Evolutionary conservation across 2,113 vertebrate species (phyloP), one percentile per base, ranked within the genome.

Genomic region (Mastomys natalensis): DNA sequence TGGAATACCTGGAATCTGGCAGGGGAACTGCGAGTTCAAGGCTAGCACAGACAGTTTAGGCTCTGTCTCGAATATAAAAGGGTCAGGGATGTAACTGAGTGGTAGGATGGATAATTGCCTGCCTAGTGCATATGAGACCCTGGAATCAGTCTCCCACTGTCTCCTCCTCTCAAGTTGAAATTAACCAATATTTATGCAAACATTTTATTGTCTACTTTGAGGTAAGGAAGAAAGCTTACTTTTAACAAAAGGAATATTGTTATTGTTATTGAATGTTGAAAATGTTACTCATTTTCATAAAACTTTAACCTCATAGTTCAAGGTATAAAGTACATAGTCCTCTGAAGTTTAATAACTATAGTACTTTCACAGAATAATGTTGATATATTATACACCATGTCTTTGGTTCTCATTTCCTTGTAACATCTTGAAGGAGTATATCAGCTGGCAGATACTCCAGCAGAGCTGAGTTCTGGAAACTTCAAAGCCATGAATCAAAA

Each of bases 401-500:
- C 77, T 97, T 97, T 95, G 90, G 88, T 95, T 97, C 81, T 95
- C 73, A 87, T 95, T 89, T 93, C 76, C 90, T 95, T 93, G 86
- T 95, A 95, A 96, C 76, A 88, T 91, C 89, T 96, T 95, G 93
- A 97, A 95, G 86, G 60, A 58, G 26, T 89, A 37, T 92, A 60
- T 94, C 96, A 97, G 66, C 60, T 93, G 48, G 72, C 73, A 87
- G 85, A 90, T 95, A 96, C 40, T 93, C 55, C 40, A 93, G 24
- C 76, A 89, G 92, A 94, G 87, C 81, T 91, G 93, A 97, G 92
- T 90, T 70, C 92, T 97, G 85, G 93, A 96, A 95, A 97, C 95
- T 95, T 94, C 94, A 96, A 95, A 97, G 94, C 90, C 92, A 90
- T 70, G 82, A 89, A 97, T 95, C 91, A 95, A 95, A 97, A 97